A percentile compares a stretch with the other conserved stretches of the same genome.
phyloP scores from a whole-genome alignment of 2,888 invertebrate genomes.

The Polydrusus tereticollis region DNA sequence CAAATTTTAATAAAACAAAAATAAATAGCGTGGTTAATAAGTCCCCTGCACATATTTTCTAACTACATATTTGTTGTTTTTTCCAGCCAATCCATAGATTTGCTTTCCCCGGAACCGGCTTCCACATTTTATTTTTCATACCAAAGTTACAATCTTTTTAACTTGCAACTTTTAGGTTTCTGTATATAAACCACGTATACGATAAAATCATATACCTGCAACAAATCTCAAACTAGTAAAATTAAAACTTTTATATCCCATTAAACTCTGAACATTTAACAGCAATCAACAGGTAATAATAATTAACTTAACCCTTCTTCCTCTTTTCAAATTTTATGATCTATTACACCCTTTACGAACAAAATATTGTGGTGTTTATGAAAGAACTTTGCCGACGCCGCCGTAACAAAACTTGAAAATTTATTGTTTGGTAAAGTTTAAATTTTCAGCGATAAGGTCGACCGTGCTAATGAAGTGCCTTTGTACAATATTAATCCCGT shows the following conservation, averaged over 20 bases:
- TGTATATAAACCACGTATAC: no score
- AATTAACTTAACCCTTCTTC: constrained; percentile 3
- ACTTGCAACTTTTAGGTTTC: no score
- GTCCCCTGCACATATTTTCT: no score
- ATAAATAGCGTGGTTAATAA: no score
- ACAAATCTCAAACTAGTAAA: background rate
- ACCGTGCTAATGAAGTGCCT: constrained; percentile 54
- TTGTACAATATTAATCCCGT: constrained; percentile 55
- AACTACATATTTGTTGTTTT: no score
- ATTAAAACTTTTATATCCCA: background rate
- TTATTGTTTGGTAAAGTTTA: constrained; percentile 33
- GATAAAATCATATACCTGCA: no score
- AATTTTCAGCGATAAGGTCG: constrained; percentile 51
- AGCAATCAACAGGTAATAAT: constrained; percentile 13
- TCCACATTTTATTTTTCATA: no score
- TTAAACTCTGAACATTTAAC: background rate
- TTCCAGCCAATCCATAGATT: no score
- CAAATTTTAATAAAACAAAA: no score
- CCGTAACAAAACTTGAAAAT: constrained; percentile 31
- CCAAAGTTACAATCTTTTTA: no score
- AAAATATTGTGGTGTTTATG: constrained; percentile 32
- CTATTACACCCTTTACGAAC: constrained; percentile 22
- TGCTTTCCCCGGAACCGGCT: no score
- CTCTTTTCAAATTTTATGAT: constrained; percentile 24
- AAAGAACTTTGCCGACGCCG: constrained; percentile 25